Percentiles rank a stretch among this genome's conserved stretches.
phyloP scores from a whole-genome alignment of 2,888 invertebrate species.

The Alcis repandata region DNA sequence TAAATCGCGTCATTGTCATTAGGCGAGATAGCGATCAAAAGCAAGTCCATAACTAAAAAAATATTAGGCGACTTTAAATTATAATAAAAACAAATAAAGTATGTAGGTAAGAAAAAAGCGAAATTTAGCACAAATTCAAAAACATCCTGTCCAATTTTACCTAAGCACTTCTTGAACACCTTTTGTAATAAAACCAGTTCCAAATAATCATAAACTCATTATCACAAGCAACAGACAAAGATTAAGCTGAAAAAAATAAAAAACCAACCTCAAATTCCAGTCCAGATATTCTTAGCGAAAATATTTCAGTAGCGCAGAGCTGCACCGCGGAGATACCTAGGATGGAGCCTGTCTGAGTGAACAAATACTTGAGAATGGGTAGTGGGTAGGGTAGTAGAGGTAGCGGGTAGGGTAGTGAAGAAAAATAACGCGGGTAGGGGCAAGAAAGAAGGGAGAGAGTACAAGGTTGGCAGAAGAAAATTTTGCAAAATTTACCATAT shows the following conservation, averaged over 20 bases:
- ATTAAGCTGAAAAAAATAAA: background rate
- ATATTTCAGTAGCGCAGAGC: constrained; percentile 43
- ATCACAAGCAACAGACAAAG: constrained; percentile 12
- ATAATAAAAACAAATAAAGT: no score
- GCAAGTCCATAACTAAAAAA: no score
- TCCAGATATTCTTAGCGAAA: constrained; percentile 28
- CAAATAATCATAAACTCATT: background rate
- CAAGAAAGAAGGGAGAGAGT: no score
- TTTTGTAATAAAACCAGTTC: background rate
- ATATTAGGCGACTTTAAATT: no score
- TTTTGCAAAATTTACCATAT: no score
- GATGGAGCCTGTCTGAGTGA: constrained; percentile 39
- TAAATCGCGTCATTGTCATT: no score
- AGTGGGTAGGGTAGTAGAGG: constrained; percentile 10
- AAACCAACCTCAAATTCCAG: background rate
- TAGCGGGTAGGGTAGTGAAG: constrained; percentile 31
- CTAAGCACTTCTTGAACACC: background rate
- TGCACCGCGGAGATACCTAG: constrained; percentile 50
- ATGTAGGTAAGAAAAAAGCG: no score
- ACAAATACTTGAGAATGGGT: constrained; percentile 45
- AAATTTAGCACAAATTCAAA: no score
- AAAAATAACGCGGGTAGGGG: no score
- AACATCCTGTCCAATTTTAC: no score
- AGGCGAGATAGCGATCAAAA: no score
- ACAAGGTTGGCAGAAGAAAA: no score